Evolutionary conservation across 2,797 vertebrate species (phyloP).

Genomic region (Dipus sagitta): DNA sequence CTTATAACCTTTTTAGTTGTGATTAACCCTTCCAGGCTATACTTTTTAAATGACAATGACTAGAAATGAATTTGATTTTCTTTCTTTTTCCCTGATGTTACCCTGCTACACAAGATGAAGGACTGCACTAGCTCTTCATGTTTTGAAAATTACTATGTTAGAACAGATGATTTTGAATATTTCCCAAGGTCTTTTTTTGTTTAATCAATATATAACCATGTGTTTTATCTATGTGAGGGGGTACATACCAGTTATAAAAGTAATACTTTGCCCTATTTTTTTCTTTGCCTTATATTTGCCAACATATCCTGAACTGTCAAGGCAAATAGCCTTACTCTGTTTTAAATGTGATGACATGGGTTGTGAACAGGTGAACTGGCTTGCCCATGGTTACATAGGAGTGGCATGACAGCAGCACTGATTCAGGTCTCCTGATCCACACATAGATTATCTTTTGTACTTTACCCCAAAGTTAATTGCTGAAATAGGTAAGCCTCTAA

Average conservation of each 20-base stretch:
- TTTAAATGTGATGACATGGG: constrained; percentile 8
- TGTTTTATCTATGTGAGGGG: background rate
- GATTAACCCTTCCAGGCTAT: too few relatives aligned
- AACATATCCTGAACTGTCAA: background rate
- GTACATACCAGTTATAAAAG: background rate
- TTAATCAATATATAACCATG: background rate
- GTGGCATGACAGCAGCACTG: too few relatives aligned
- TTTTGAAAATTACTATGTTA: background rate
- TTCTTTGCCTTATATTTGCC: constrained; percentile 25
- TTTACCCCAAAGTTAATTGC: constrained; percentile 51
- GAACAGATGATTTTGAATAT: constrained; percentile 12
- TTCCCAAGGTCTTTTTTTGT: background rate
- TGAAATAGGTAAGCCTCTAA: constrained; percentile 41
- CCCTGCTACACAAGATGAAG: background rate
- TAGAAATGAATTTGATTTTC: background rate
- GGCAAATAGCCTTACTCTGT: background rate
- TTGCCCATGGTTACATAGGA: background rate
- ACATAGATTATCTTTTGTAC: background rate
- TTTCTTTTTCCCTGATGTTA: background rate
- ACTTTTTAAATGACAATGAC: background rate
- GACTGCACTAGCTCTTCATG: background rate
- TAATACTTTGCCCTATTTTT: constrained; percentile 25
- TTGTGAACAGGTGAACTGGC: background rate
- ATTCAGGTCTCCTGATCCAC: constrained; percentile 5
- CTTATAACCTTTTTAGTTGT: too few relatives aligned